Evolutionary conservation across 30 jellyfish, hydroid and myxozoan genomes (phyloP).

Genomic region (Pseudorhiza aurosa): DNA sequence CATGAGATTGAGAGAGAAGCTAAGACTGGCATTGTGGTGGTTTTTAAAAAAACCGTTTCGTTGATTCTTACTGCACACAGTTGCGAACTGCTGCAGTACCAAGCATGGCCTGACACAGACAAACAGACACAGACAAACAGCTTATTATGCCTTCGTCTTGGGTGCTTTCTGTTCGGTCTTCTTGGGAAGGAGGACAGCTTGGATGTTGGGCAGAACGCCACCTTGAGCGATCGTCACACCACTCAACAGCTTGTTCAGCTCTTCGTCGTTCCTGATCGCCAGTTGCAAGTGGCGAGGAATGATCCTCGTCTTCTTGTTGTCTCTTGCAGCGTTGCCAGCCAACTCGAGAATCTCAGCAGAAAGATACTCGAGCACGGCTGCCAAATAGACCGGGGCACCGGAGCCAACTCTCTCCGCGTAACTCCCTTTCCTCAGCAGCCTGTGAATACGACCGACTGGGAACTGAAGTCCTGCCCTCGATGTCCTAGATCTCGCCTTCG

Average conservation of each 20-base stretch:
- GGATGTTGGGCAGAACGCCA: conserved; percentile 95
- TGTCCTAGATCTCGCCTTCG: conserved; percentile 80
- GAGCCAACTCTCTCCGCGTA: conserved; percentile 91
- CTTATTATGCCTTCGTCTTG: neutral
- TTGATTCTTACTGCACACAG: no score
- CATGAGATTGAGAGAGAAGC: no score
- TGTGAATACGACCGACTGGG: conserved; percentile 94
- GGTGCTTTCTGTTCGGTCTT: conserved; percentile 61
- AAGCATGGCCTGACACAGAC: neutral
- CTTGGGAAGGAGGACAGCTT: conserved; percentile 95
- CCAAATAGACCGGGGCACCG: conserved; percentile 95
- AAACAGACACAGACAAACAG: no score
- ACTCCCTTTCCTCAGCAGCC: conserved; percentile 83
- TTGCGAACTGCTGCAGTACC: neutral
- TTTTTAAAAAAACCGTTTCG: conserved; percentile 26
- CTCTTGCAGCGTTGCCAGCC: conserved; percentile 99
- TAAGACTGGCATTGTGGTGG: conserved; percentile 20
- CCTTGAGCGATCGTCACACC: conserved; percentile 98
- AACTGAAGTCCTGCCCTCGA: conserved; percentile 93
- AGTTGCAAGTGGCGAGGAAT: conserved; percentile 93
- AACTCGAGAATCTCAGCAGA: conserved; percentile 94
- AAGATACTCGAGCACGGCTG: conserved; percentile 93
- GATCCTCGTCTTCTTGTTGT: conserved; percentile 85
- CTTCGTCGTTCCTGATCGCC: conserved; percentile 97
- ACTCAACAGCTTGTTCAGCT: conserved; percentile 82